phyloP scores from a whole-genome alignment of 2,113 vertebrate genomes.

The Etheostoma cragini region DNA sequence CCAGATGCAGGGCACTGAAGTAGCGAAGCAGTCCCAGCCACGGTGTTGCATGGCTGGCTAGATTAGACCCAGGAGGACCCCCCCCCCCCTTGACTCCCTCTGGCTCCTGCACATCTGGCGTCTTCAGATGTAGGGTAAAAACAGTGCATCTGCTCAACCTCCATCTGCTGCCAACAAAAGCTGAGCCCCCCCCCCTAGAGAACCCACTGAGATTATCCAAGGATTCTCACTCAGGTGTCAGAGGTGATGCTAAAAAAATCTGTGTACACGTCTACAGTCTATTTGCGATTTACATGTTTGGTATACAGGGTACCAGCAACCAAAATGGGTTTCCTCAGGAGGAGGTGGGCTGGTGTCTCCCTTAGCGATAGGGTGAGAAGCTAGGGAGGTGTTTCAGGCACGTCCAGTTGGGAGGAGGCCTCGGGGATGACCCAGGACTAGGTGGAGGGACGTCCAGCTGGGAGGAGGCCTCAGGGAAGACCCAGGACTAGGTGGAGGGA shows the following conservation, averaged over 20 bases:
- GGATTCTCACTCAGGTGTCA: conserved; percentile 14
- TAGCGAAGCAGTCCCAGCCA: conserved; percentile 1
- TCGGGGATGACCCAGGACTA: too few species aligned
- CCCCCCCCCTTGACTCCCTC: background rate
- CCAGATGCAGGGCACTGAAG: background rate
- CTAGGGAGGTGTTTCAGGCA: too few species aligned
- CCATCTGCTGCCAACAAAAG: conserved; percentile 36
- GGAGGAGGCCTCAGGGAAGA: too few species aligned
- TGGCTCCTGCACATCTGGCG: conserved; percentile 28
- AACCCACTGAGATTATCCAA: conserved; percentile 10
- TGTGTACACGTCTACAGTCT: background rate
- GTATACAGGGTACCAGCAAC: too few species aligned
- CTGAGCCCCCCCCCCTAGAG: conserved; percentile 3
- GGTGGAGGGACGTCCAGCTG: too few species aligned
- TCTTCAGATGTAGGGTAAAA: conserved; percentile 25
- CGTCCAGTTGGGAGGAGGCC: too few species aligned
- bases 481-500: too few species aligned
- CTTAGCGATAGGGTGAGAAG: too few species aligned
- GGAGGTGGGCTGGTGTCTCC: too few species aligned
- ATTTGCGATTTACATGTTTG: background rate
- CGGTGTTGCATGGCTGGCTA: background rate
- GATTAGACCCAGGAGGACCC: conserved; percentile 1
- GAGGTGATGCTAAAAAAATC: background rate
- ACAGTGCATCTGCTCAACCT: background rate
- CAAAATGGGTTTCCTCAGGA: too few species aligned